Conservation (phyloP, 53 echinoderm and acorn worm genomes). For the Crossaster papposus region DNA sequence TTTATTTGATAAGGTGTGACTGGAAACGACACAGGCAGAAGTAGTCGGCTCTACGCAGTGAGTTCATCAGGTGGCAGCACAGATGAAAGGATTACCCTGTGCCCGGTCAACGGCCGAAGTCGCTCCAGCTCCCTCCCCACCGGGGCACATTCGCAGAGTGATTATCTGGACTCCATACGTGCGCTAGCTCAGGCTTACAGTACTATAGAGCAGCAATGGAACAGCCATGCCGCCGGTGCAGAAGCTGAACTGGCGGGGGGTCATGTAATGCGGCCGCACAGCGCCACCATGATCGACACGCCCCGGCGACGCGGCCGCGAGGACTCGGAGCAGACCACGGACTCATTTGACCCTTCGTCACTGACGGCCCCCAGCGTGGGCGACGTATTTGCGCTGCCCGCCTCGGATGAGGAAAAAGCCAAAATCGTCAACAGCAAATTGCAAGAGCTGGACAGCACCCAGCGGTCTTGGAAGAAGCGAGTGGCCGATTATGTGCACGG, state of each 20-base stretch:
- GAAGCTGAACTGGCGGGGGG: background rate
- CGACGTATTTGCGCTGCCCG: constrained; percentile 38
- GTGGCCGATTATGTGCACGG: constrained; percentile 55
- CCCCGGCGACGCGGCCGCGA: constrained; percentile 24
- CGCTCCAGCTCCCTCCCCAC: constrained; percentile 36
- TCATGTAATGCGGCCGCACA: constrained; percentile 7
- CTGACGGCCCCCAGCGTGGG: background rate
- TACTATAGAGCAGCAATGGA: constrained; percentile 1
- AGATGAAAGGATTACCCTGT: constrained; percentile 5
- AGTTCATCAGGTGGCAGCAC: background rate
- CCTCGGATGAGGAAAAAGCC: constrained; percentile 36
- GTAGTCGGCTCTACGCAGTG: background rate
- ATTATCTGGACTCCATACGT: constrained; percentile 46
- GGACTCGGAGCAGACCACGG: constrained; percentile 55
- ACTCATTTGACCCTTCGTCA: constrained; percentile 24
- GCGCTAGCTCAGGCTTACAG: constrained; percentile 35
- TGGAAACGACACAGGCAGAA: constrained; percentile 52
- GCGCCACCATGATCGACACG: constrained; percentile 42
- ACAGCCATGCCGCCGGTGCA: background rate
- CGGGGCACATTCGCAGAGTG: constrained; percentile 10
- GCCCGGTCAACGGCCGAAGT: background rate
- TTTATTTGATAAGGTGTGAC: constrained; percentile 37
- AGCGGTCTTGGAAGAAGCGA: constrained; percentile 45
- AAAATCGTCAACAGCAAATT: constrained; percentile 34
- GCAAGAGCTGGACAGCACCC: constrained; percentile 45